Evolutionary conservation across 2,888 invertebrate species (phyloP), one percentile per base, ranked within the genome.

Genomic region (Ennomos erosarius): DNA sequence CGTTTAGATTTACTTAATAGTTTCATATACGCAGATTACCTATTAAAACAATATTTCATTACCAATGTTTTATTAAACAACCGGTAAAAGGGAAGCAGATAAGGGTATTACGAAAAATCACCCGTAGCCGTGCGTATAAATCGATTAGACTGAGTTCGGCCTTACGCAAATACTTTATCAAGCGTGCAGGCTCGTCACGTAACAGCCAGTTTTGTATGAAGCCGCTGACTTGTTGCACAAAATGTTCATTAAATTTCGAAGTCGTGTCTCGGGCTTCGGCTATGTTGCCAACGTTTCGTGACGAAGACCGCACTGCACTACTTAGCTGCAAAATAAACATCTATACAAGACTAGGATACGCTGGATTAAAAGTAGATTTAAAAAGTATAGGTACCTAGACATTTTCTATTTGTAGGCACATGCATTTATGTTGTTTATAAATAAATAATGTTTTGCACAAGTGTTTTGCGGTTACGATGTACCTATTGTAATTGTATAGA

Each of bases 111-210:
- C 86, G 85, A 88, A 88, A 26, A 90, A 87, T 85, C 81, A 73
- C 70, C 82, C 84, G 81, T 81, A 84, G 78, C 84, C 75, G 79
- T 78, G 88, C 88, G 87, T 85, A 76, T 71, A 85, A 90, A 91
- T 91, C 85, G 89, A 90, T 90, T 90, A 86, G 82, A 81, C 79
- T 79, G 78, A 75, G 81, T 75, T 83, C 75, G 73, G 71, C 81
- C 76, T 90, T 90, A 87, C 88, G 89, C 86, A 90, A 90, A 86
- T 78, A 81, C 65, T 82, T 84, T 84, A 87, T 85, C 83, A 82
- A 85, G 84, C 88, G 85, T 87, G 83, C 81, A 82, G 78, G 74
- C 78, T 72, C 82, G 82, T 88, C 89, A 90, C 89, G 89, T 89
- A 89, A 89, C 72, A 65, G 76, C 50, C 71, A 76, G 82, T 84